A percentile compares a stretch with the other conserved stretches of the same genome.
Conservation (phyloP, 2,888 invertebrate species). For the Carabus problematicus region DNA sequence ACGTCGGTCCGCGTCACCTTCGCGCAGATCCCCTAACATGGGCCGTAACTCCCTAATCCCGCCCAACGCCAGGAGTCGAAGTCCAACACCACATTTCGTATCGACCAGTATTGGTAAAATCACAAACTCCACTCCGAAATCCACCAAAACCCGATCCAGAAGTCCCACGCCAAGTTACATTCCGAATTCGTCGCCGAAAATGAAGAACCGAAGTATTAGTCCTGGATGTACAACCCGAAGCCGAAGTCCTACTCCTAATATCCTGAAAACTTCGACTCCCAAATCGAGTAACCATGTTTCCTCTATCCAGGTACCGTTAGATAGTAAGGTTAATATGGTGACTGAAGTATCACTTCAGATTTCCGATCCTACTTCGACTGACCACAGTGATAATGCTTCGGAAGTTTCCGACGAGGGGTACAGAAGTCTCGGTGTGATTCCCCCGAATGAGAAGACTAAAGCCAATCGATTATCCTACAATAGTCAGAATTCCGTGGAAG, state of each 20-base stretch:
- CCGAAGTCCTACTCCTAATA: conserved; percentile 41
- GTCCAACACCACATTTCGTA: conserved; percentile 64
- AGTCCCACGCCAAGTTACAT: conserved; percentile 65
- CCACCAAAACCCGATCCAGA: conserved; percentile 56
- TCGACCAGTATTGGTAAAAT: conserved; percentile 52
- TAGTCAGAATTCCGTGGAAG: conserved; percentile 76
- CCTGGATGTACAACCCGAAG: conserved; percentile 38
- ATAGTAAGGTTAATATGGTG: conserved; percentile 57
- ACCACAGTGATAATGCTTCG: conserved; percentile 80
- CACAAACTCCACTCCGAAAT: conserved; percentile 2
- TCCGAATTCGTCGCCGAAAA: conserved; percentile 61
- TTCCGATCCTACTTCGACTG: conserved; percentile 51
- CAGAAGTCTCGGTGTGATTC: conserved; percentile 77
- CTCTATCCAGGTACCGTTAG: conserved; percentile 60
- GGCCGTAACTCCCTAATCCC: conserved; percentile 53
- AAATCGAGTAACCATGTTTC: conserved; percentile 56
- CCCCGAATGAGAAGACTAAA: conserved; percentile 60
- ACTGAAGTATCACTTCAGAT: conserved; percentile 58
- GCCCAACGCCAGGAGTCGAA: conserved; percentile 57
- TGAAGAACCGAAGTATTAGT: conserved; percentile 56
- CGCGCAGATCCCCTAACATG: conserved; percentile 51
- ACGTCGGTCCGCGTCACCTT: conserved; percentile 60
- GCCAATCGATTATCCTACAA: conserved; percentile 70
- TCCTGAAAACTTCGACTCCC: conserved; percentile 22
- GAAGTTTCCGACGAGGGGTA: conserved; percentile 88